A percentile compares a stretch with the other conserved stretches of the same genome.
Evolutionary conservation across 2,888 invertebrate species (phyloP).

Genomic region (Seladonia tumulorum): DNA sequence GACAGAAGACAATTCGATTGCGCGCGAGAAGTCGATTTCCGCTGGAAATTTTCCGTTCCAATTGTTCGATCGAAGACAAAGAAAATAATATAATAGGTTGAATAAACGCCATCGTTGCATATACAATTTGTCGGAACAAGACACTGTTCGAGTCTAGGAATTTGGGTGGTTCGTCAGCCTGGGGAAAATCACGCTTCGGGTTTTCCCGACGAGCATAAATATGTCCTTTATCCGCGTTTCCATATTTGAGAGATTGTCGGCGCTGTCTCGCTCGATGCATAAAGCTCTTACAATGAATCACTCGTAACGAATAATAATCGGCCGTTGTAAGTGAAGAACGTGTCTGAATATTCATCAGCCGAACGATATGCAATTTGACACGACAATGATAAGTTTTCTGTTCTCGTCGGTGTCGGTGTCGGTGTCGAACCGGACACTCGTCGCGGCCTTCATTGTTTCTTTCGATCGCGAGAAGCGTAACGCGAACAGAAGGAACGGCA

Average conservation of each 20-base stretch:
- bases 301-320: conserved; percentile 5
- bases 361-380: not conserved
- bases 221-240: not conserved
- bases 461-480: conserved; percentile 2
- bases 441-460: not conserved
- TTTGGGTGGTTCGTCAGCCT: not conserved
- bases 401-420: not conserved
- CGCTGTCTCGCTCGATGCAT: not conserved
- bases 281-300: not conserved
- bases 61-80: not conserved
- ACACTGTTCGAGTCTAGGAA: no score
- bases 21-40: not conserved
- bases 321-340: not conserved
- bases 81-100: not conserved
- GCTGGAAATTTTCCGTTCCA: not conserved
- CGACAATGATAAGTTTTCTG: not conserved
- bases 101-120: no score
- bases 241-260: not conserved
- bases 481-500: conserved; percentile 18
- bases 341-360: not conserved
- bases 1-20: not conserved
- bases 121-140: no score
- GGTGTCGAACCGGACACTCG: not conserved
- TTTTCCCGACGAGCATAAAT: not conserved
- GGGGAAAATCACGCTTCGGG: not conserved